Conservation (phyloP, 2,113 vertebrate genomes). For the Aegotheles bennettii region DNA sequence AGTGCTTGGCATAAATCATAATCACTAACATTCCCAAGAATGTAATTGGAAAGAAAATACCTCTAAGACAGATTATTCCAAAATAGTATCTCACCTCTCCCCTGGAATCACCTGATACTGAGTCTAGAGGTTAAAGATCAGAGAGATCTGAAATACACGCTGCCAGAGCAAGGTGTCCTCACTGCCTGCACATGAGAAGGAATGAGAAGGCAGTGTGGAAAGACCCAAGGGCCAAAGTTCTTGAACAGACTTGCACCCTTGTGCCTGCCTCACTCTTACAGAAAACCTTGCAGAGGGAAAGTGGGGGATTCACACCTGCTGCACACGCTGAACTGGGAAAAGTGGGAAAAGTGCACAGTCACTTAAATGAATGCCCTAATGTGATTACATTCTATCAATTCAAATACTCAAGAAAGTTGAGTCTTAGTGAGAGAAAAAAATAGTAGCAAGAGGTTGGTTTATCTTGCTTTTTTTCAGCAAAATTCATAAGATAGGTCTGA, state of each 20-base stretch:
- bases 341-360: not conserved
- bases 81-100: not conserved
- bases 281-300: not conserved
- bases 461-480: not conserved
- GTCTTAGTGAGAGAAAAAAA: not conserved
- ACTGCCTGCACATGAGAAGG: not conserved
- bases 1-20: not conserved
- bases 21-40: not conserved
- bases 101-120: accelerated
- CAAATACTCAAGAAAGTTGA: not conserved
- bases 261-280: accelerated
- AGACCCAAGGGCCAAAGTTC: not conserved
- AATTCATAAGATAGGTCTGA: not conserved
- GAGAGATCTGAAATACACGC: not conserved
- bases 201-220: not conserved
- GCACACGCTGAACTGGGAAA: not conserved
- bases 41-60: not conserved
- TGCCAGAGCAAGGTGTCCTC: not conserved
- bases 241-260: not conserved
- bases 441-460: not conserved
- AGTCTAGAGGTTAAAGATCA: not conserved
- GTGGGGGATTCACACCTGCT: not conserved
- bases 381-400: not conserved
- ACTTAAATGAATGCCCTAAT: not conserved
- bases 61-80: not conserved